A percentile compares a stretch with the other conserved stretches of the same genome.
Conservation (phyloP, 2,888 invertebrate genomes). For the Gisinianus flammeolus region DNA sequence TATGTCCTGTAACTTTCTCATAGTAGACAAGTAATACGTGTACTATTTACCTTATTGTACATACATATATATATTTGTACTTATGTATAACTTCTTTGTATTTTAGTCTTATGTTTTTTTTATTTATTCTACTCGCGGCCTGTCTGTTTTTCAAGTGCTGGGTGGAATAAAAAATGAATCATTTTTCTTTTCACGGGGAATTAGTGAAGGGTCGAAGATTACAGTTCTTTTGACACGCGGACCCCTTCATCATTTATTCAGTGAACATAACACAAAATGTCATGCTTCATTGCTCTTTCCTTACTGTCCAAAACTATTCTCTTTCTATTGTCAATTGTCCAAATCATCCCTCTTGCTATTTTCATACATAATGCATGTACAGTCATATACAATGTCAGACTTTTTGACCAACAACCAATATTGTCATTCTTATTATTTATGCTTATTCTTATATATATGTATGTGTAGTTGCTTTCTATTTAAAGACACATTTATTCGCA, state of each 20-base stretch:
- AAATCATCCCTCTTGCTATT: not conserved
- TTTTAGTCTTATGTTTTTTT: no score
- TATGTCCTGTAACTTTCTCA: no score
- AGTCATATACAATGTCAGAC: not conserved
- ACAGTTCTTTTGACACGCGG: not conserved
- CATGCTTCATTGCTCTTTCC: constrained; percentile 8
- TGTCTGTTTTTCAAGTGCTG: no score
- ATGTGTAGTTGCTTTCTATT: no score
- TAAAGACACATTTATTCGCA: no score
- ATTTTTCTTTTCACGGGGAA: not conserved
- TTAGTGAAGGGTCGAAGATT: constrained; percentile 7
- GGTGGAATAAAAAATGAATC: no score
- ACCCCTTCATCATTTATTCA: not conserved
- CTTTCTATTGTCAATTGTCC: not conserved
- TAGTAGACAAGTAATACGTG: no score
- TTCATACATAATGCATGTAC: not conserved
- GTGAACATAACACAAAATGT: not conserved
- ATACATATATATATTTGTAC: no score
- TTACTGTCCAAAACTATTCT: not conserved
- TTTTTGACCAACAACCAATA: not conserved
- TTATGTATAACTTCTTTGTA: no score
- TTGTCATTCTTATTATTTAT: not conserved
- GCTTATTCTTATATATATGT: not conserved
- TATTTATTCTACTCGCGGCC: no score
- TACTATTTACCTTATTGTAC: no score